A percentile compares a stretch with the other conserved stretches of the same genome.
Evolutionary conservation across 2,797 vertebrate species (phyloP).

Genomic region (Chaunax sp.): DNA sequence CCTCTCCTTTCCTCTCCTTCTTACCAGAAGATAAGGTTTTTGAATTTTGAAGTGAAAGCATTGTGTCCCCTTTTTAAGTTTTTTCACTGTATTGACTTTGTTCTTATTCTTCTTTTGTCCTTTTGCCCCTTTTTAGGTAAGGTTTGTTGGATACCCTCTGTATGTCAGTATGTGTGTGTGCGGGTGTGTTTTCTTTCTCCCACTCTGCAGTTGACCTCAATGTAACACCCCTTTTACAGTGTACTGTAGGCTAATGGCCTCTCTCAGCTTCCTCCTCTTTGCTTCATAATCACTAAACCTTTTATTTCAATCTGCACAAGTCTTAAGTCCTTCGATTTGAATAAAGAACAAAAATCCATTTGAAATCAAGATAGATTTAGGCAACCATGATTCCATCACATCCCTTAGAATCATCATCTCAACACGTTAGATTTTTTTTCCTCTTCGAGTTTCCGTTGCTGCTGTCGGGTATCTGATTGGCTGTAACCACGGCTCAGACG

Average conservation of each 20-base stretch:
- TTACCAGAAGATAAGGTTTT: slow-evolving; percentile 66
- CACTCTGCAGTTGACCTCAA: slow-evolving; percentile 83
- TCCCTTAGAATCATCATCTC: slow-evolving; percentile 74
- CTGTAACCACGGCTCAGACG: slow-evolving; percentile 85
- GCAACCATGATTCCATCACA: slow-evolving; percentile 77
- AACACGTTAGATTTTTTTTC: slow-evolving; percentile 60
- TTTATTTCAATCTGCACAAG: slow-evolving; percentile 79
- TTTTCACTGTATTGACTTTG: slow-evolving; percentile 87
- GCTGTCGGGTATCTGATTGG: slow-evolving; percentile 84
- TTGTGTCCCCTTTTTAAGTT: slow-evolving; percentile 85
- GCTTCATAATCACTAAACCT: slow-evolving; percentile 87
- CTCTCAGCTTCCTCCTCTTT: slow-evolving; percentile 82
- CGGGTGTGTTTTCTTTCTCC: slow-evolving; percentile 81
- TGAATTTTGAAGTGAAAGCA: slow-evolving; percentile 76
- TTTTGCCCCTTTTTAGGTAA: slow-evolving; percentile 87
- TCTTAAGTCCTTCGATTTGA: slow-evolving; percentile 77
- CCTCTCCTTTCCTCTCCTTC: slow-evolving; percentile 68
- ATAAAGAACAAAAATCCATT: slow-evolving; percentile 67
- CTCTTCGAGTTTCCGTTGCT: slow-evolving; percentile 80
- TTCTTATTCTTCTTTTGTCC: slow-evolving; percentile 87
- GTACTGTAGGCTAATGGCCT: slow-evolving; percentile 85
- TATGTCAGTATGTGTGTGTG: slow-evolving; percentile 77
- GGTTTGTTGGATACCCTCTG: slow-evolving; percentile 87
- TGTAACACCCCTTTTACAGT: slow-evolving; percentile 83
- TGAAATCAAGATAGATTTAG: slow-evolving; percentile 80